These are phyloP conservation scores for Phalacrocorax brasilianus DNA, from an alignment of 2,113 vertebrate species.

Conservation along the genomic window DNA sequence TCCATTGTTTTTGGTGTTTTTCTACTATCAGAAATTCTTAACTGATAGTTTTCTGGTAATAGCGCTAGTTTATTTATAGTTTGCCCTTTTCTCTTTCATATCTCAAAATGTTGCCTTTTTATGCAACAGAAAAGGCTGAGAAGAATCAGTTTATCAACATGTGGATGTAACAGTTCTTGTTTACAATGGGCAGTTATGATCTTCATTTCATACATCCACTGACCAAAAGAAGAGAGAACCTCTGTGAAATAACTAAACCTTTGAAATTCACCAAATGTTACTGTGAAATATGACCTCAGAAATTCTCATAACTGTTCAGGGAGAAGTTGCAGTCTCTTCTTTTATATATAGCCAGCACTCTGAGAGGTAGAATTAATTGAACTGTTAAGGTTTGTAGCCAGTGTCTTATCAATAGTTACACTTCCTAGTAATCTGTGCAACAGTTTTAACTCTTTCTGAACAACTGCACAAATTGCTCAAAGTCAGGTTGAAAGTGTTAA, in stretches of 20 bases:
- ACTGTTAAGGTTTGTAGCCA: not conserved
- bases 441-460: not conserved
- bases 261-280: not conserved
- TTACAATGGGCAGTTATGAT: not conserved
- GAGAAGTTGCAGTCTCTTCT: not conserved
- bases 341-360: not conserved
- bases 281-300: not conserved
- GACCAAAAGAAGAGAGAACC: not conserved
- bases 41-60: not conserved
- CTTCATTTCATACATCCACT: not conserved
- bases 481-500: not conserved
- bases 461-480: not conserved
- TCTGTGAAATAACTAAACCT: not conserved
- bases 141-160: not conserved
- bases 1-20: not conserved
- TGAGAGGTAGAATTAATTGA: not conserved
- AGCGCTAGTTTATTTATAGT: not conserved
- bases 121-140: not conserved
- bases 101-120: not conserved
- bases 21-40: not conserved
- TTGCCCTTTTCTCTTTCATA: not conserved
- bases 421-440: not conserved
- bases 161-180: not conserved
- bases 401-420: not conserved
- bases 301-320: not conserved